Evolutionary conservation across 2,888 invertebrate genomes (phyloP), one percentile per base, ranked within the genome.

Genomic region (Rhingia rostrata): DNA sequence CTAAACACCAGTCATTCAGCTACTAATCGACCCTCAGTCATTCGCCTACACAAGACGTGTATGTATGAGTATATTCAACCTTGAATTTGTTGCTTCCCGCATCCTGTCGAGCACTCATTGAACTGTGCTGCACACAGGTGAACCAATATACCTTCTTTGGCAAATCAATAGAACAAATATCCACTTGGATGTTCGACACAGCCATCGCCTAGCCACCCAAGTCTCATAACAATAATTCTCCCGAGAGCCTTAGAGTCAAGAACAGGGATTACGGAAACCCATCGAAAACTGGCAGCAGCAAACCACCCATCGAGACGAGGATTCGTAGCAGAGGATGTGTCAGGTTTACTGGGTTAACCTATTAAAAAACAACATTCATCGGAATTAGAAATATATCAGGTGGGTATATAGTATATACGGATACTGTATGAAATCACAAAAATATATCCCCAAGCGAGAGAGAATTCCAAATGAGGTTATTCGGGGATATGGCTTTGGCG

Each of bases 181-280:
- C 51, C 39, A 39, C 7, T 54, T 53, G n/a, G 9, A 45, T 56
- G 33, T 33, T 30, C 14, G 30, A 32, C 54, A 14, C 14, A 12
- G 60, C 49, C 56, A 32, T 39, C 54, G 30, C 61, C 69, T 39
- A 47, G 30, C 61, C 69, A 74, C 47, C 74, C 58, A 74, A 60
- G 51, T 37, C 80, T 80, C 80, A 74, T 84, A 84, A 80, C 74
- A 69, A 80, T 84, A 84, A 84, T 66, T 84, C 84, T 70, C 67
- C 41, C 22, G 64, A 70, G 80, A 74, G 84, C 35, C 74, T 84
- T 80, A 69, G 47, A 74, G 80, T 70, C 84, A 80, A 74, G 84
- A 75, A 64, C 63, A 60, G 53, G 70, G 80, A 80, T 84, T 84
- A 80, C 64, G 64, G 69, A 64, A 58, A 64, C 53, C 49, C 47